phyloP scores from a whole-genome alignment of 2,888 invertebrate genomes.

The Platycnemis pennipes region DNA sequence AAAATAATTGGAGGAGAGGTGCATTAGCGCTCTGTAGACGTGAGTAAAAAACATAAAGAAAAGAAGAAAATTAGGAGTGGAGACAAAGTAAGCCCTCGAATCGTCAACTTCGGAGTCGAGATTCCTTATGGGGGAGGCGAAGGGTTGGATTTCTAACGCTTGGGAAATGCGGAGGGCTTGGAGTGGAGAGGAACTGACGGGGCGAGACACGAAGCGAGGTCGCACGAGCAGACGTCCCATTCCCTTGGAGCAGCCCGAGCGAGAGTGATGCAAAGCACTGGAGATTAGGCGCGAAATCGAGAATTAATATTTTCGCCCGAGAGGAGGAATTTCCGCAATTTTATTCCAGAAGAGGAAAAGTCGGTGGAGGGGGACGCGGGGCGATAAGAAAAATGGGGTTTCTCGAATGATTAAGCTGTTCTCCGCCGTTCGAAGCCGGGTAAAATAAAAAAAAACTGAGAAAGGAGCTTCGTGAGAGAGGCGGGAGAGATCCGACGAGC shows the following conservation, averaged over 20 bases:
- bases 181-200: neutral
- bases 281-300: slow-evolving; percentile 6
- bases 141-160: neutral
- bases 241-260: neutral
- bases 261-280: slow-evolving; percentile 21
- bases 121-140: neutral
- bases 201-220: neutral
- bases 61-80: too few relatives aligned
- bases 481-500: neutral
- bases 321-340: neutral
- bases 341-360: neutral
- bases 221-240: neutral
- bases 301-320: neutral
- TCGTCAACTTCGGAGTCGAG: too few relatives aligned
- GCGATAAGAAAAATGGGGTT: slow-evolving; percentile 1
- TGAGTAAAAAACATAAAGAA: too few relatives aligned
- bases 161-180: neutral
- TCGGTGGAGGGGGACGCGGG: neutral
- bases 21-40: too few relatives aligned
- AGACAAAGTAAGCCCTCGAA: too few relatives aligned
- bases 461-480: neutral
- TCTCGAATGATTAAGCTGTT: slow-evolving; percentile 9
- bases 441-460: neutral
- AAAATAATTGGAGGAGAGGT: too few relatives aligned
- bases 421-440: neutral